A percentile compares a stretch with the other conserved stretches of the same genome.
These are phyloP conservation scores for Alethe castanea DNA, from an alignment of 2,113 vertebrate genomes.

Conservation along the genomic window DNA sequence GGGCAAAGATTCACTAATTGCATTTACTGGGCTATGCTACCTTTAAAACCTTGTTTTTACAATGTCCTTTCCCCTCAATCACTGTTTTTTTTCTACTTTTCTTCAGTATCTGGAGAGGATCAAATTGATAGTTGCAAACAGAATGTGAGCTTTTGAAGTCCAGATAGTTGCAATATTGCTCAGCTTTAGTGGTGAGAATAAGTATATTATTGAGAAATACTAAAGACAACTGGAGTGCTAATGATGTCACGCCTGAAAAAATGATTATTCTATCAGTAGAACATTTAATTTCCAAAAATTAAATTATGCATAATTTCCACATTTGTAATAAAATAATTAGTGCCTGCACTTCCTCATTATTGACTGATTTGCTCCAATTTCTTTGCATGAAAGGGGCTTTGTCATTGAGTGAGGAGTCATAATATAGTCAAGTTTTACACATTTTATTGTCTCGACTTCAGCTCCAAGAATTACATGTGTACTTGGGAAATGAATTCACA, in stretches of 20 bases:
- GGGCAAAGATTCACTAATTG: not conserved
- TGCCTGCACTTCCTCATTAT: not conserved
- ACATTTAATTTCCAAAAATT: conserved; percentile 26
- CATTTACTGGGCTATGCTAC: not conserved
- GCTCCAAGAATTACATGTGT: conserved; percentile 52
- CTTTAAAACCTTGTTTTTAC: not conserved
- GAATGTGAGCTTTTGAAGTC: not conserved
- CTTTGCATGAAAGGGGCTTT: not conserved
- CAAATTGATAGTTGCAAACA: not conserved
- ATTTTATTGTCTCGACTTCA: conserved; percentile 40
- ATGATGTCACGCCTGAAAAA: conserved; percentile 17
- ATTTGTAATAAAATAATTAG: conserved; percentile 63
- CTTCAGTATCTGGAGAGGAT: not conserved
- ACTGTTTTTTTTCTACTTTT: not conserved
- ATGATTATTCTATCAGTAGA: not conserved
- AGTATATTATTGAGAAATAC: not conserved
- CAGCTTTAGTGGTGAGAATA: not conserved
- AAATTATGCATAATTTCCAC: conserved; percentile 49
- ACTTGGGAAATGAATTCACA: conserved; percentile 52
- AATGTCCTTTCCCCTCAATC: not conserved
- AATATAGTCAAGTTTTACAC: conserved; percentile 47
- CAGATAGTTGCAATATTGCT: not conserved
- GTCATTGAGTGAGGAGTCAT: not conserved
- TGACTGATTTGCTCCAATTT: not conserved
- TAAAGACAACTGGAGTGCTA: not conserved